Evolutionary conservation across 2,113 vertebrate species (phyloP), one percentile per base, ranked within the genome.

Genomic region (Paradoxurus hermaphroditus): DNA sequence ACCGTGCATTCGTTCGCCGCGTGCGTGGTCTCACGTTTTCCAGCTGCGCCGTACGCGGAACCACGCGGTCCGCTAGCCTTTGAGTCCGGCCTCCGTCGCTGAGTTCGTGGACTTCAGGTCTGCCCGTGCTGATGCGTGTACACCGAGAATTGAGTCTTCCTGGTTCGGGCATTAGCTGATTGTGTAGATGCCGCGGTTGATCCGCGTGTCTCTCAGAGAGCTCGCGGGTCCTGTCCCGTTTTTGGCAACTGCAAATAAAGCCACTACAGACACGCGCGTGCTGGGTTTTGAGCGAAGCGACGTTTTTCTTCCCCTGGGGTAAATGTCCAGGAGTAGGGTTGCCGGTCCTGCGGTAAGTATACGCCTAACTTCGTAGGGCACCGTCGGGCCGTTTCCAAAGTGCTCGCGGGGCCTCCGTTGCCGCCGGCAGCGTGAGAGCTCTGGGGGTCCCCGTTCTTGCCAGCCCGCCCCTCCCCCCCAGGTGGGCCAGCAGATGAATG

Each of bases 391-490:
- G 36, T 36, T 72, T 72, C 68, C 68, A 39, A 72, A 13, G 21
- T 39, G 21, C 68, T 72, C n/a, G 21, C 23, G n/a, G 36, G 36
- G 39, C n/a, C 39, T 39, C 68, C n/a, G 10, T 72, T 72, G n/a
- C 21, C 2, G 10, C 36, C 68, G 39, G n/a, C 68, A 72, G 68
- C 19, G 9, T 19, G 21, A 72, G 68, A 39, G 68, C 36, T 39
- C 68, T 2, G 5, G 68, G 0, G 68, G 9, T 72, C n/a, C 10
- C 0, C 0, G 2, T 68, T 68, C 67, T 9, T 21, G 34, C 7
- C 67, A 10, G 67, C 49, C 49, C 14, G 49, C 49, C 49, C 49
- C 49, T 14, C 49, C 2, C 49, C 49, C 49, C 49, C 49, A 49
- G 49, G 49, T 49, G 49, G 49, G 49, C 49, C 49, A 49, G 49